Conservation (phyloP, 2,888 invertebrate species). For the Meta bourneti region DNA sequence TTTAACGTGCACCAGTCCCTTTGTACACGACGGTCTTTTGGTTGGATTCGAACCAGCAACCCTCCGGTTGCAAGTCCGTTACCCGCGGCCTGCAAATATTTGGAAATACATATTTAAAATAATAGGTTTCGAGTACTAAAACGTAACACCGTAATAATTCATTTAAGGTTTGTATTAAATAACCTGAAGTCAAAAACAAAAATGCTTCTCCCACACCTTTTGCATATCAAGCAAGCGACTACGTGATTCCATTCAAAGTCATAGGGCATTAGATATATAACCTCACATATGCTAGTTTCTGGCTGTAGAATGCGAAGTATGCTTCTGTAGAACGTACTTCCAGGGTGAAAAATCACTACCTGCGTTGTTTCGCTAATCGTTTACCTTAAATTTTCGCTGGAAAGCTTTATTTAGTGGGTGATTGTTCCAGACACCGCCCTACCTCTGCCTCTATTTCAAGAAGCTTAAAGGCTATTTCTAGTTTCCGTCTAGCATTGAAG, state of each 20-base stretch:
- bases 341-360: conserved; percentile 48
- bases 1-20: no score
- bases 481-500: conserved; percentile 43
- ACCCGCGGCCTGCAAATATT: no score
- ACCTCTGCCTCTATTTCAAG: conserved; percentile 6
- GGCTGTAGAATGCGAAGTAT: background rate
- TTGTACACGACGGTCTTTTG: no score
- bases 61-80: no score
- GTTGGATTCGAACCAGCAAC: no score
- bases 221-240: no score
- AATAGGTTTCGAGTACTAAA: no score
- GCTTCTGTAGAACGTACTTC: background rate
- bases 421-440: conserved; percentile 15
- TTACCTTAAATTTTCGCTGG: conserved; percentile 35
- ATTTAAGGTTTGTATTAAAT: no score
- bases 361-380: conserved; percentile 34
- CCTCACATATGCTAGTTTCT: background rate
- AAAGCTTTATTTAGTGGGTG: conserved; percentile 32
- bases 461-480: conserved; percentile 29
- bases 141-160: no score
- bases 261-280: background rate
- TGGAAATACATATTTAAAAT: no score
- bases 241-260: background rate
- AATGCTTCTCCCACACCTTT: no score
- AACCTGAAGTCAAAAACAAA: no score